A percentile compares a stretch with the other conserved stretches of the same genome.
Conservation (phyloP, 2,797 vertebrate species). For the Lacerta bilineata region DNA sequence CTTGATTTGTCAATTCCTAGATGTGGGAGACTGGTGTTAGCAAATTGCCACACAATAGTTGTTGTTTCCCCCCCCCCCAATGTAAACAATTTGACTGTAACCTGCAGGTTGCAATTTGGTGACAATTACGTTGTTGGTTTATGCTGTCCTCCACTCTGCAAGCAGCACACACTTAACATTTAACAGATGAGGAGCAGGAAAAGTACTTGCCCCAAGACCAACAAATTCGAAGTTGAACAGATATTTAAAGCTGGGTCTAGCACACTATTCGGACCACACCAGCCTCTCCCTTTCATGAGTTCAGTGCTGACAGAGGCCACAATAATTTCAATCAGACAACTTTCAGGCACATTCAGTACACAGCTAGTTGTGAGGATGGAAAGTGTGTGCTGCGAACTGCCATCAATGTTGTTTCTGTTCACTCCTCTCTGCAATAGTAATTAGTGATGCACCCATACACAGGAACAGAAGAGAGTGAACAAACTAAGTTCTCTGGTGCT, state of each 20-base stretch:
- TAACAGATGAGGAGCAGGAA: not conserved
- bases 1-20: not conserved
- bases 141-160: not conserved
- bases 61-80: not conserved
- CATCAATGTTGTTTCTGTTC: not conserved
- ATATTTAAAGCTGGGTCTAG: not conserved
- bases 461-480: not conserved
- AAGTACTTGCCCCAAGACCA: not conserved
- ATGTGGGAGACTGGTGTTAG: no score
- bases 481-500: not conserved
- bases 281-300: not conserved
- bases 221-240: not conserved
- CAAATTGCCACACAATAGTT: not conserved
- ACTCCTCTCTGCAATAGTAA: not conserved
- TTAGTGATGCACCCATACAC: not conserved
- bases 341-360: conserved; percentile 1
- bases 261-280: not conserved
- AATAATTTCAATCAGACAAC: not conserved
- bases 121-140: not conserved
- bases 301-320: not conserved
- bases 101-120: not conserved
- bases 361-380: not conserved
- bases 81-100: not conserved
- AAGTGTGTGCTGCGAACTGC: not conserved
- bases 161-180: not conserved